phyloP scores from a whole-genome alignment of 2,113 vertebrate species.

The Ammodramus savannarum region DNA sequence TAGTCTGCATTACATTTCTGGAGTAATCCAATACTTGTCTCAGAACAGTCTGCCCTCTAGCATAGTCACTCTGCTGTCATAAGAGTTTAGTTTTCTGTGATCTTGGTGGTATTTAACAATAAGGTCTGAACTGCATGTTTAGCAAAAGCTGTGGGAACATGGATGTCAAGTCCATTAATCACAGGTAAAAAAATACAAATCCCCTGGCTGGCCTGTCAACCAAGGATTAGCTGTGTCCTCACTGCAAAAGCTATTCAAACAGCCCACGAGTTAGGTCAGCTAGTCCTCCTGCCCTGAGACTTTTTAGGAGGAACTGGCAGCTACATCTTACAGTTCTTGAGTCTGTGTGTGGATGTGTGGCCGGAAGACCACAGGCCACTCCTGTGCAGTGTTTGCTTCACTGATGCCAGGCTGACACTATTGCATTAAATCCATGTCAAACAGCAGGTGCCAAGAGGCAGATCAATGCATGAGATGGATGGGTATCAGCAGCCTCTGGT shows the following conservation, averaged over 20 bases:
- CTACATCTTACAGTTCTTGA: conserved; percentile 16
- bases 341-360: neutral
- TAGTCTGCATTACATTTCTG: neutral
- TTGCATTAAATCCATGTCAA: neutral
- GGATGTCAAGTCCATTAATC: conserved; percentile 82
- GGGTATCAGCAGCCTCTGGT: conserved; percentile 16
- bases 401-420: conserved; percentile 24
- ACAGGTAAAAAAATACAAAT: conserved; percentile 60
- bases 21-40: conserved; percentile 36
- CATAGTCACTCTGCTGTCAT: conserved; percentile 55
- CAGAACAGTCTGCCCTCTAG: conserved; percentile 65
- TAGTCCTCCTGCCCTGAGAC: conserved; percentile 61
- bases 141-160: conserved; percentile 67
- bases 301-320: conserved; percentile 47
- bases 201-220: conserved; percentile 63
- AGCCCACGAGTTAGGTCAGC: conserved; percentile 66
- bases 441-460: neutral
- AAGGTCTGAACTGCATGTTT: conserved; percentile 65
- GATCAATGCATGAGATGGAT: conserved; percentile 31
- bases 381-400: neutral
- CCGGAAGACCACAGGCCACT: neutral
- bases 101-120: conserved; percentile 78
- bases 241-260: conserved; percentile 69
- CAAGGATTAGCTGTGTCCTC: conserved; percentile 65
- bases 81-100: conserved; percentile 73